These are phyloP conservation scores for Sweltsa coloradensis DNA, from an alignment of 1,140 invertebrate species.

Conservation along the genomic window DNA sequence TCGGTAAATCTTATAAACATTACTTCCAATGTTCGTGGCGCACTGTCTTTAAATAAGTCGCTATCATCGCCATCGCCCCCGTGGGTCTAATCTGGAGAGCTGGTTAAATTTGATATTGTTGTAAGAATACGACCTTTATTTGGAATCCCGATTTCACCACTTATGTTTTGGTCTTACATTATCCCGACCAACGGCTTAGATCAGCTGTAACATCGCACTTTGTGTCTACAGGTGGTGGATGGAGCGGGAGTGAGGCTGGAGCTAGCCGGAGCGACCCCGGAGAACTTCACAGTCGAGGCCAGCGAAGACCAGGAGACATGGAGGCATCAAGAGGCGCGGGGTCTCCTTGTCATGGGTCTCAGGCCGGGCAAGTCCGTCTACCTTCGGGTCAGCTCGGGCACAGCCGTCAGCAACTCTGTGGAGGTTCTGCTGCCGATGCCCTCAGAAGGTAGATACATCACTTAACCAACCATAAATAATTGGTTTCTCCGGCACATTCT, in stretches of 20 bases:
- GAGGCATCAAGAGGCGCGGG: constrained; percentile 23
- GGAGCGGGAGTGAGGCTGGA: constrained; percentile 26
- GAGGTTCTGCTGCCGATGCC: constrained; percentile 24
- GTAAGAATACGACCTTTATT: neutral
- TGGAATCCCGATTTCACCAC: neutral
- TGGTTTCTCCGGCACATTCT: neutral
- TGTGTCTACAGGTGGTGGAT: constrained; percentile 23
- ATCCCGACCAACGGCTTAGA: neutral
- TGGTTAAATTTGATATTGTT: neutral
- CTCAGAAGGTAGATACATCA: neutral
- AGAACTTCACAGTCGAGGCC: constrained; percentile 27
- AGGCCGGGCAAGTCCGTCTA: constrained; percentile 23
- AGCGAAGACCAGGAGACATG: constrained; percentile 29
- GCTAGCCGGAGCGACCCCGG: constrained; percentile 22
- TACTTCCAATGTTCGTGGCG: too few relatives aligned
- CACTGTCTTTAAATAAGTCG: too few relatives aligned
- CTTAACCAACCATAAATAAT: neutral
- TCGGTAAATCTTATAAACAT: too few relatives aligned
- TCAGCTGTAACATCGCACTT: neutral
- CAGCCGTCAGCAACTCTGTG: constrained; percentile 21
- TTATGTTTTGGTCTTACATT: neutral
- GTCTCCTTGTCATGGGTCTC: constrained; percentile 18
- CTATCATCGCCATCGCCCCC: neutral
- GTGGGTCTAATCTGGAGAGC: neutral
- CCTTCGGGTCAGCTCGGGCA: constrained; percentile 23